phyloP scores from a whole-genome alignment of 2,888 invertebrate genomes.

The Dicycla oo region DNA sequence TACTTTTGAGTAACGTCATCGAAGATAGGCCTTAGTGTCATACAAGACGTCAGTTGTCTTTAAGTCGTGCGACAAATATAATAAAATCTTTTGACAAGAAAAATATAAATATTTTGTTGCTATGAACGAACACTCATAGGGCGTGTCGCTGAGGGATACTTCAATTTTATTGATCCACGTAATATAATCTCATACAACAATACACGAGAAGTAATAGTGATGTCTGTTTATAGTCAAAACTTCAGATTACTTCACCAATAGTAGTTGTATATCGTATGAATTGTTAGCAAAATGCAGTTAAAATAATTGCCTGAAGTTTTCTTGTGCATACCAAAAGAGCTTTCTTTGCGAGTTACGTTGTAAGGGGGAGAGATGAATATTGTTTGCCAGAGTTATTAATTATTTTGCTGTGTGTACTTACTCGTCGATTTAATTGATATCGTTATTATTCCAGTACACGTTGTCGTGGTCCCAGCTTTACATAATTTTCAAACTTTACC shows the following conservation, averaged over 20 bases:
- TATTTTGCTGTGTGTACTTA: slow-evolving; percentile 8
- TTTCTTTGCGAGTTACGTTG: too few species aligned
- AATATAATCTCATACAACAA: slow-evolving; percentile 20
- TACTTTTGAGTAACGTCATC: too few species aligned
- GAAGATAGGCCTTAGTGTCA: background rate
- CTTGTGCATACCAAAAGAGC: background rate
- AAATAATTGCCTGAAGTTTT: slow-evolving; percentile 7
- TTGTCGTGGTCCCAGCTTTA: slow-evolving; percentile 73
- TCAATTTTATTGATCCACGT: background rate
- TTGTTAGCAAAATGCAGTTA: background rate
- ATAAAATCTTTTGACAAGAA: slow-evolving; percentile 10
- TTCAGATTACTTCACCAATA: background rate
- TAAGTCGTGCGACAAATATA: background rate
- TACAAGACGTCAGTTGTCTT: background rate
- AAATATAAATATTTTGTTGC: slow-evolving; percentile 1
- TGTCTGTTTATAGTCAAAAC: slow-evolving; percentile 10
- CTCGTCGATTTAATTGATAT: slow-evolving; percentile 18
- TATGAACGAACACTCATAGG: background rate
- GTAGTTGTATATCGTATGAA: background rate
- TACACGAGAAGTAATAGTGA: slow-evolving; percentile 9
- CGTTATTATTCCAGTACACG: slow-evolving; percentile 72
- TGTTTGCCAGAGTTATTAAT: background rate
- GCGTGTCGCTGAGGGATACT: background rate
- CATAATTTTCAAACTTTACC: slow-evolving; percentile 72
- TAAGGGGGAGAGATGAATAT: background rate